Evolutionary conservation across 2,797 vertebrate species (phyloP).

Genomic region (Pangasius sanitwongsei): DNA sequence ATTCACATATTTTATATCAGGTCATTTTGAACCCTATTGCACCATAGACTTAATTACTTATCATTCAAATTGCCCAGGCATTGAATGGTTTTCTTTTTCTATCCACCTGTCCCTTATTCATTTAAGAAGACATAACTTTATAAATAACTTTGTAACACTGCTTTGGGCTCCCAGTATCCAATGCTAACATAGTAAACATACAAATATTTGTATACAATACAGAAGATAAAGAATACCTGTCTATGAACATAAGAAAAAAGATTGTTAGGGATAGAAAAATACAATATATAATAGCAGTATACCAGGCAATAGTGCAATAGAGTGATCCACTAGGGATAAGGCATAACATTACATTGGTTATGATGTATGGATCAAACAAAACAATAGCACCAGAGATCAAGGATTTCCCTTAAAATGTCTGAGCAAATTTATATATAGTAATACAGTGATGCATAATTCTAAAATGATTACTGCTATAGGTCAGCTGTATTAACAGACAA

Average conservation of each 20-base stretch:
- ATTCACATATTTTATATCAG: no score
- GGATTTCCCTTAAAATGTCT: background rate
- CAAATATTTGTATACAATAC: background rate
- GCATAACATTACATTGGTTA: background rate
- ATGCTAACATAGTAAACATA: background rate
- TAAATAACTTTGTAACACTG: no score
- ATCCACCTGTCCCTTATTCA: no score
- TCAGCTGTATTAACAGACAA: background rate
- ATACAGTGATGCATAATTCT: background rate
- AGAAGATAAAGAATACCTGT: background rate
- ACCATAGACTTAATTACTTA: no score
- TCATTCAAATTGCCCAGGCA: no score
- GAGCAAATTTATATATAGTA: background rate
- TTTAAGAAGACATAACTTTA: no score
- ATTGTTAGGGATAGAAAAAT: no score
- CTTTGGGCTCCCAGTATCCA: no score
- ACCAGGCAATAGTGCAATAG: background rate
- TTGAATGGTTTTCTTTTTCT: no score
- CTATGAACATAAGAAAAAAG: background rate
- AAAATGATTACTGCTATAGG: background rate
- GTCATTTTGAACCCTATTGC: no score
- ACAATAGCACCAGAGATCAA: background rate
- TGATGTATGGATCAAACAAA: background rate
- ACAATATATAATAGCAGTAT: background rate
- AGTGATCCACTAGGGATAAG: background rate